Base-by-base conservation (phyloP, 1,140 invertebrate genomes). In the Drosophila trapezifrons region DNA sequence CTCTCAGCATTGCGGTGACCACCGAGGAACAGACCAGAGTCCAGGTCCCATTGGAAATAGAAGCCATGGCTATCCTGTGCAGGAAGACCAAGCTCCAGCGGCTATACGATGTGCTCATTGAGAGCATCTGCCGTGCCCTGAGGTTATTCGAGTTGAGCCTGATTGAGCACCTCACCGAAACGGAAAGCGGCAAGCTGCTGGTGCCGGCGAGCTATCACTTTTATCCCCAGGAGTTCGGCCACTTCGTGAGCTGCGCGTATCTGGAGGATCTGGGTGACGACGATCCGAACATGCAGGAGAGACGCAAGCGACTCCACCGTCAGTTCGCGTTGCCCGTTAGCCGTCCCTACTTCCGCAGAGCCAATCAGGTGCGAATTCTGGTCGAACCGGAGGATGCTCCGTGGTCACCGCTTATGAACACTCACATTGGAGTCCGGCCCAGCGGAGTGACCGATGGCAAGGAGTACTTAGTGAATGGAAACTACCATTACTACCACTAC, bases 401-500 rank as follows among this genome's bases (percentile, higher is more conserved):
- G 7, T 92, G 92, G 67, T 92, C 93, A 10, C 94, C 94, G 42
- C 85, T 98, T 22, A 87, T 95, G 8, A 97, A 97, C 92, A 95
- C 96, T 3, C 97, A 98, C 89, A 83, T 94, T 63, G 93, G 94
- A 8, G 83, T 96, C 40, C 59, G 90, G 3, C 62, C 92, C 69
- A 92, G 92, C 58, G 93, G 93, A 80, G 93, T 95, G 93, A 90
- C 60, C 25, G 87, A 86, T 57, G 79, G 83, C 58, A 82, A 84
- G 35, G 82, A 91, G 66, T 91, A 87, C 59, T 62, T 97, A 29
- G 97, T 99, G 3, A 93, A 95, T 70, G 98, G 99, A 4, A 94
- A 94, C 57, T 99, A 99, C 92, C 93, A 95, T 2, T 99, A 99
- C 93, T 96, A 98, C 92, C 99, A 99, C 92, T 99, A 99, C 89